These are phyloP conservation scores for Amazona vittata DNA, from an alignment of 2,113 vertebrate genomes.

Conservation along the genomic window DNA sequence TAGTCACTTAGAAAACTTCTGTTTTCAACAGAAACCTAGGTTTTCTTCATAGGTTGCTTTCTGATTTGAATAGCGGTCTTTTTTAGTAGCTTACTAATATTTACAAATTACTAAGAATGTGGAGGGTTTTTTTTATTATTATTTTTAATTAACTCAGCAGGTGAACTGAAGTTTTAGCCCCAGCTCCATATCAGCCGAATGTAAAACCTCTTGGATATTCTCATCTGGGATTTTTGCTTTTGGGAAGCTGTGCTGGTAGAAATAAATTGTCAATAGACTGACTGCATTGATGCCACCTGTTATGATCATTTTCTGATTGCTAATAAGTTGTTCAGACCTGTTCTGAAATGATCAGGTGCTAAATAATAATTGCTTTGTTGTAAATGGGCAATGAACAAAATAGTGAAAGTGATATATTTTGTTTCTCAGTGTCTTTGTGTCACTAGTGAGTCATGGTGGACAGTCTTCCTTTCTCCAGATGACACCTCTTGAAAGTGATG, in stretches of 20 bases:
- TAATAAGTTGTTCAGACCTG: background rate
- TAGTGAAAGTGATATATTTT: background rate
- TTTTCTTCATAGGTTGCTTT: background rate
- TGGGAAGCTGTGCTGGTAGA: background rate
- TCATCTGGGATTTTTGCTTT: background rate
- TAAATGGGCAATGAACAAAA: background rate
- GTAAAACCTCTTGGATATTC: background rate
- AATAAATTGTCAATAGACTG: background rate
- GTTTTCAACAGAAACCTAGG: background rate
- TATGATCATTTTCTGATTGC: background rate
- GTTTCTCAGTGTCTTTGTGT: background rate
- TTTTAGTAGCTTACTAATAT: background rate
- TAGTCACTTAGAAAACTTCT: background rate
- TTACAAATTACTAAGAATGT: background rate
- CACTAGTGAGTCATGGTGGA: background rate
- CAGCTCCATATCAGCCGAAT: background rate
- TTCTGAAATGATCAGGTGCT: slow-evolving; percentile 2
- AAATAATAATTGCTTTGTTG: slow-evolving; percentile 3
- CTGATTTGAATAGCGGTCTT: background rate
- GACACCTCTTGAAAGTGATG: slow-evolving; percentile 31
- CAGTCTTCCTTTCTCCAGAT: background rate
- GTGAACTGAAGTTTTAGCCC: background rate
- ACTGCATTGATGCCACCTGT: background rate
- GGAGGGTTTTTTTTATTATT: too few relatives aligned
- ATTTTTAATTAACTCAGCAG: background rate